Evolutionary conservation across 2,888 invertebrate genomes (phyloP).

Genomic region (Conistra vaccinii): DNA sequence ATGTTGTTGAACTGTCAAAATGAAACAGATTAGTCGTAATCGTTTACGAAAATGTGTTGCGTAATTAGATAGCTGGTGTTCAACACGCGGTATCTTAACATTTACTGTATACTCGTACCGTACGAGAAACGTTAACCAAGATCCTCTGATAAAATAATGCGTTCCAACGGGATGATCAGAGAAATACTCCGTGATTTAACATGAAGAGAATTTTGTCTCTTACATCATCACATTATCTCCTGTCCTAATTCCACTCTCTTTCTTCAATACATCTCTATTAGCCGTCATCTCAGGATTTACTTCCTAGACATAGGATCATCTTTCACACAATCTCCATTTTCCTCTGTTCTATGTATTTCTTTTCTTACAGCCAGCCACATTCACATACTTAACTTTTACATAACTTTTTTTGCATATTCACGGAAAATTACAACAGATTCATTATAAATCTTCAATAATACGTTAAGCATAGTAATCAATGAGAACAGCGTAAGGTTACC

Average conservation of each 20-base stretch:
- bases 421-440: conserved; percentile 13
- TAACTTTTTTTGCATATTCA: not conserved
- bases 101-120: conserved; percentile 13
- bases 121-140: conserved; percentile 5
- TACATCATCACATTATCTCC: not conserved
- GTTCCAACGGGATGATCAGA: not conserved
- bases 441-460: conserved; percentile 7
- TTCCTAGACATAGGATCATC: not conserved
- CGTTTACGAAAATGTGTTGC: no score
- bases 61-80: no score
- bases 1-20: no score
- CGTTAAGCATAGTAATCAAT: conserved; percentile 24
- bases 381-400: no score
- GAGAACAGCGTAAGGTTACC: conserved; percentile 42
- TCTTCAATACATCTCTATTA: not conserved
- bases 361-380: not conserved
- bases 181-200: not conserved
- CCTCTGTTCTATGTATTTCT: not conserved
- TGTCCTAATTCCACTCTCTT: not conserved
- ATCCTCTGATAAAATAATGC: conserved; percentile 17
- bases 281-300: not conserved
- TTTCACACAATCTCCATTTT: not conserved
- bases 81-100: not conserved
- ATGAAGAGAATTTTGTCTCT: not conserved
- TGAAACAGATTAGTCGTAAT: no score